phyloP scores from a whole-genome alignment of 2,888 invertebrate genomes.

The Chrysomela aeneicollis region DNA sequence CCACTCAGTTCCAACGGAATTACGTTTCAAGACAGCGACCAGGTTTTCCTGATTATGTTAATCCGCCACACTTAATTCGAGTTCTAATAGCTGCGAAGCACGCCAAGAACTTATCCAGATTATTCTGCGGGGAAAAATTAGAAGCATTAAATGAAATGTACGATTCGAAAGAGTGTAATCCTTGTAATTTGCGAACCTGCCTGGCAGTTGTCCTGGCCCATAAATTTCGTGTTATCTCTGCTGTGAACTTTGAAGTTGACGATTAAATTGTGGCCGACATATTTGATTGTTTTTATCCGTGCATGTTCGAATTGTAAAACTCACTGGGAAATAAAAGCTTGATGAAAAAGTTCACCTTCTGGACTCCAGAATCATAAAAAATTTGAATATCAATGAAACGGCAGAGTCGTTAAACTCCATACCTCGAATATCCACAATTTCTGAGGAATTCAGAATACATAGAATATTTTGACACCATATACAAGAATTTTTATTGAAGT shows the following conservation, averaged over 20 bases:
- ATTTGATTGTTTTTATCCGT: too few relatives aligned
- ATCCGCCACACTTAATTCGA: constrained; percentile 7
- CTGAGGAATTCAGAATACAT: too few relatives aligned
- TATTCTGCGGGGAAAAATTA: background rate
- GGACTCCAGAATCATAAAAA: too few relatives aligned
- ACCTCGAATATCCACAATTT: too few relatives aligned
- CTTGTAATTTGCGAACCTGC: background rate
- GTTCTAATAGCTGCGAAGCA: constrained; percentile 7
- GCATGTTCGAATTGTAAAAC: too few relatives aligned
- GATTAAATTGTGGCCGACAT: background rate
- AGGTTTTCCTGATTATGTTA: constrained; percentile 14
- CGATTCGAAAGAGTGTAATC: background rate
- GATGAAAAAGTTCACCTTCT: too few relatives aligned
- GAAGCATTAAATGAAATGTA: background rate
- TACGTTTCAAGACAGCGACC: background rate
- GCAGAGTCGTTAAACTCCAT: too few relatives aligned
- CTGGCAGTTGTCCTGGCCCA: background rate
- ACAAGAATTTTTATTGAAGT: too few relatives aligned
- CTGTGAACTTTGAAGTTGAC: background rate
- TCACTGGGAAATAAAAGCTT: too few relatives aligned
- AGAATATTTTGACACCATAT: too few relatives aligned
- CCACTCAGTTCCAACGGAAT: background rate
- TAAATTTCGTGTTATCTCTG: background rate
- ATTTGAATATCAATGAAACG: too few relatives aligned
- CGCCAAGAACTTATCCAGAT: background rate